Evolutionary conservation across 2,113 vertebrate genomes (phyloP), one percentile per base, ranked within the genome.

Genomic region (Sialia sialis): DNA sequence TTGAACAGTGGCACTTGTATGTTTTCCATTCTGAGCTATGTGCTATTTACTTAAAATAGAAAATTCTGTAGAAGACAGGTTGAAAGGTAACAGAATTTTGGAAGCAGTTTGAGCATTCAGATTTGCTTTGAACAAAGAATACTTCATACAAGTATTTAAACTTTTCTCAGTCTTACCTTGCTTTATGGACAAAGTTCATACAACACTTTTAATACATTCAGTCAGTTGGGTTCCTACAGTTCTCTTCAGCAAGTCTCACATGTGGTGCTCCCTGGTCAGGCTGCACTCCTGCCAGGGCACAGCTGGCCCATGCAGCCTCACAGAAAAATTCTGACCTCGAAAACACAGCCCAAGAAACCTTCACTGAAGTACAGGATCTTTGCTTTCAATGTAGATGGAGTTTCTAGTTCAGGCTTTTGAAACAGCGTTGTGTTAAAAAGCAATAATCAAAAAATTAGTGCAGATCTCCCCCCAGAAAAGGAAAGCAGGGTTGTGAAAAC

Each of bases 21-120:
- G 26, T 79, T 68, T 60, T 76, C 74, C 30, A 18, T 83, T 72
- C 70, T 55, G 27, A 84, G 32, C 36, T 58, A 84, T 82, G 89
- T 62, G 84, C 81, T 73, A 80, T 58, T 94, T 88, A 80, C 62
- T 80, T 74, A 85, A 92, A 91, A 89, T 46, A 91, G 84, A 79
- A 82, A 91, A 79, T 76, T 62, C 74, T 69, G 32, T 3, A 62
- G 77, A 64, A 75, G 14, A 49, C 51, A 72, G 44, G 74, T 64
- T 90, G 66, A 85, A 91, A 90, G 51, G 70, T 46, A 91, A 59
- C 29, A 46, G 46, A 46, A 54, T 55, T 80, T 76, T 89, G 38
- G 59, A 73, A 83, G 26, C 11, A 56, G 56, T 76, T 70, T 67
- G 44, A 87, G 62, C 46, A 49, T 13, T 85, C 46, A 36, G 46